These are phyloP conservation scores for Brachycybe producta DNA, from an alignment of 2,888 invertebrate genomes.

Conservation along the genomic window DNA sequence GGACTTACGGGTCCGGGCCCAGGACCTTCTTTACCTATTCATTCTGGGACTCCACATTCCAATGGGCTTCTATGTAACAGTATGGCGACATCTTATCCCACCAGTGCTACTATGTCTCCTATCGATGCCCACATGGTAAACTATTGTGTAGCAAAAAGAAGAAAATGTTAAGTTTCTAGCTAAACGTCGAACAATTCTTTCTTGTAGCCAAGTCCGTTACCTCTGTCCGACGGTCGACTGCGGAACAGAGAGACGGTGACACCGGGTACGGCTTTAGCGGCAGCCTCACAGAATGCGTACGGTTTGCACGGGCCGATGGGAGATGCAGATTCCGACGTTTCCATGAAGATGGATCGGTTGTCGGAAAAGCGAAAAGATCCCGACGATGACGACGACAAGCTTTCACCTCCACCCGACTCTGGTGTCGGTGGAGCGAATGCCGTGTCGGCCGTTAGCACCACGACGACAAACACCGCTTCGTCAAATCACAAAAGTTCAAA, in stretches of 20 bases:
- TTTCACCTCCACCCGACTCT: constrained; percentile 3
- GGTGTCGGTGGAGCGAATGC: constrained; percentile 9
- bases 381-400: constrained; percentile 15
- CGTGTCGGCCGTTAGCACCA: constrained; percentile 29
- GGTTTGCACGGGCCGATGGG: constrained; percentile 14
- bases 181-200: too few relatives aligned
- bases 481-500: constrained; percentile 44
- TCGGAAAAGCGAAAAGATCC: constrained; percentile 18
- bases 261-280: constrained; percentile 6
- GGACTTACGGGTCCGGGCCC: constrained; percentile 25
- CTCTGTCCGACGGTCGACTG: constrained; percentile 17
- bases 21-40: constrained; percentile 31
- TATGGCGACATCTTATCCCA: constrained; percentile 27
- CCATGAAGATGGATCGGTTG: constrained; percentile 18
- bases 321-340: constrained; percentile 18
- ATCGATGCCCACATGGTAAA: constrained; percentile 30
- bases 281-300: not conserved
- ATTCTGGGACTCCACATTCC: constrained; percentile 33
- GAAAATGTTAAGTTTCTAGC: not conserved
- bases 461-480: constrained; percentile 39
- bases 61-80: constrained; percentile 38
- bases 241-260: constrained; percentile 18
- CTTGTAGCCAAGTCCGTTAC: constrained; percentile 17
- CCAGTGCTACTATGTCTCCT: constrained; percentile 23
- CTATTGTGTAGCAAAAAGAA: not conserved